These are phyloP conservation scores for Ovis canadensis DNA, from an alignment of 2,113 vertebrate species.

Conservation along the genomic window DNA sequence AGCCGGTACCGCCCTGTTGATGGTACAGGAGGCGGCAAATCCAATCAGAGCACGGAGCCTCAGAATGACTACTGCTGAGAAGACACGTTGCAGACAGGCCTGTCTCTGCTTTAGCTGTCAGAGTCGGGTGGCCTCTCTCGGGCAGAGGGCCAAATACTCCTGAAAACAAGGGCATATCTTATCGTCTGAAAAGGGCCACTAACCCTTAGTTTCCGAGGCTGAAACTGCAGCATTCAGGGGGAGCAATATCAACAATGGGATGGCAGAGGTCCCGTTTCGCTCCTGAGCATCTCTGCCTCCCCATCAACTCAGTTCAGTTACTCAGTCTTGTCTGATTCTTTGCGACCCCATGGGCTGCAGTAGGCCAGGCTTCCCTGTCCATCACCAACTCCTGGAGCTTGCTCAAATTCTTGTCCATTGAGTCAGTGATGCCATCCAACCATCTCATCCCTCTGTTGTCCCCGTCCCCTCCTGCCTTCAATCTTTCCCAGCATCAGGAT, in stretches of 20 bases:
- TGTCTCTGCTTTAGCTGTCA: background rate
- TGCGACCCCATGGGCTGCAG: background rate
- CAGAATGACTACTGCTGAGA: background rate
- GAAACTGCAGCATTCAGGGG: background rate
- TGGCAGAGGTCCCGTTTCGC: accelerated
- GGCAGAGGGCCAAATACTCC: background rate
- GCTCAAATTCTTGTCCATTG: background rate
- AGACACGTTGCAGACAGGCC: accelerated
- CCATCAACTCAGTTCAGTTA: background rate
- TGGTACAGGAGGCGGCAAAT: background rate
- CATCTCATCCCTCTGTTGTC: background rate
- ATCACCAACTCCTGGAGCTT: background rate
- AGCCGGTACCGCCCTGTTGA: accelerated
- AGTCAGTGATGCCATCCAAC: background rate
- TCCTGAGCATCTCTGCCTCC: background rate
- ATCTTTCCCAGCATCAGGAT: background rate
- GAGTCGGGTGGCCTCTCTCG: background rate
- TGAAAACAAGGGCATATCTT: background rate
- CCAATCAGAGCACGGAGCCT: background rate
- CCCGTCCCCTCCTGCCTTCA: background rate
- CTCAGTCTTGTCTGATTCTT: background rate
- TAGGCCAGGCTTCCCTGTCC: background rate
- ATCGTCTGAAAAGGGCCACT: background rate
- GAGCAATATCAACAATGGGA: background rate
- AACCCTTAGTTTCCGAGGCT: background rate